phyloP scores from a whole-genome alignment of 2,888 invertebrate species.

The Fragum sueziense region DNA sequence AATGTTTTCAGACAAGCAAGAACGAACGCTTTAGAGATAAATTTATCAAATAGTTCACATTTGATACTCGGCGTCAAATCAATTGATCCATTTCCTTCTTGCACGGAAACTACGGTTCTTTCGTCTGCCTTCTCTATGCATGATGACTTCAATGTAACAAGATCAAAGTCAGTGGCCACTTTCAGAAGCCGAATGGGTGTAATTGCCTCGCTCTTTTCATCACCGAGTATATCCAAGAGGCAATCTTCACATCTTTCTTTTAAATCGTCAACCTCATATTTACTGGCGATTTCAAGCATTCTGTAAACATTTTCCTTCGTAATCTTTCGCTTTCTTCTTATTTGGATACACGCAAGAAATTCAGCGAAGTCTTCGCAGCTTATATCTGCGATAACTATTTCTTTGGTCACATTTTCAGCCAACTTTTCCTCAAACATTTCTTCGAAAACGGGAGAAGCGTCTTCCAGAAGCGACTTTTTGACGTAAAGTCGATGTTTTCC shows the following conservation, averaged over 20 bases:
- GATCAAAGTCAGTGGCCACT: no score
- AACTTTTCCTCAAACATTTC: neutral
- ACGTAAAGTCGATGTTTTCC: neutral
- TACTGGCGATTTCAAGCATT: neutral
- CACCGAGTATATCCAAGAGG: neutral
- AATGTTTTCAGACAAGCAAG: neutral
- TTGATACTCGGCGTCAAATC: neutral
- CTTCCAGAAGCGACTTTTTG: neutral
- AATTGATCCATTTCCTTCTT: neutral
- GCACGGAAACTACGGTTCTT: neutral
- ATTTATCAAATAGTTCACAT: neutral
- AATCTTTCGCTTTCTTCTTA: neutral
- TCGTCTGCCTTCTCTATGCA: neutral
- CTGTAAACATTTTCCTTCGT: neutral
- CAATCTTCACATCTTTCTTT: neutral
- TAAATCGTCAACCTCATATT: neutral
- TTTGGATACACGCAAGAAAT: neutral
- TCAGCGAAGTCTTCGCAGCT: neutral
- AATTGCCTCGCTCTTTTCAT: no score
- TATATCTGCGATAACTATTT: neutral
- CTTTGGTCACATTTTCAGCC: neutral
- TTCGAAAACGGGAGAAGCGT: neutral
- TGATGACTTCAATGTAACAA: neutral
- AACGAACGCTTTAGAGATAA: neutral
- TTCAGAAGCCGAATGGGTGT: no score